These are phyloP conservation scores for Theretra japonica DNA, from an alignment of 2,888 invertebrate genomes.

Conservation along the genomic window DNA sequence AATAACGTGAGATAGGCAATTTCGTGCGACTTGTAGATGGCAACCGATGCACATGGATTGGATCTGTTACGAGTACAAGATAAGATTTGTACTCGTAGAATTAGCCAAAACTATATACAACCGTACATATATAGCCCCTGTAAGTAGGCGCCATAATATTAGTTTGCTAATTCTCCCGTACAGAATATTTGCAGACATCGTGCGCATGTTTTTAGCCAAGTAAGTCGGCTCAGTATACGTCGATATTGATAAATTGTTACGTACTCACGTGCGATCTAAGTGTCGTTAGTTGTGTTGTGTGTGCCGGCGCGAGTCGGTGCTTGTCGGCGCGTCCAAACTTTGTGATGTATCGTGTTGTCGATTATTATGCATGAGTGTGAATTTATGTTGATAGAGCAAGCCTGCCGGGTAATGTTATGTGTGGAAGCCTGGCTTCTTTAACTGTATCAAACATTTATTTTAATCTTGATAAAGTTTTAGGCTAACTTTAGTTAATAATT, in stretches of 20 bases:
- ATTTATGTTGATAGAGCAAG: background rate
- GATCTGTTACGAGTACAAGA: too few relatives aligned
- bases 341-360: slow-evolving; percentile 2
- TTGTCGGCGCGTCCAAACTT: background rate
- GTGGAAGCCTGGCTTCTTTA: too few relatives aligned
- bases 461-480: too few relatives aligned
- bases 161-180: background rate
- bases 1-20: too few relatives aligned
- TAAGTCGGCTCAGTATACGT: slow-evolving; percentile 20
- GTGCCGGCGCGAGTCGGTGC: slow-evolving; percentile 5
- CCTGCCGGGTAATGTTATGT: background rate
- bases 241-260: slow-evolving; percentile 53
- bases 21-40: too few relatives aligned
- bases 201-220: background rate
- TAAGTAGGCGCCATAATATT: too few relatives aligned
- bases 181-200: background rate
- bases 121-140: too few relatives aligned
- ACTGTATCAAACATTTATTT: too few relatives aligned
- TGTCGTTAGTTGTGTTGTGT: slow-evolving; percentile 45
- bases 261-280: slow-evolving; percentile 48
- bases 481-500: too few relatives aligned
- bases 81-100: too few relatives aligned
- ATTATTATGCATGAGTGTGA: background rate
- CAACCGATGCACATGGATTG: too few relatives aligned
- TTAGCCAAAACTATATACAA: too few relatives aligned